A percentile compares a stretch with the other conserved stretches of the same genome.
Conservation (phyloP, 2,113 vertebrate species). For the Heterocephalus glaber region DNA sequence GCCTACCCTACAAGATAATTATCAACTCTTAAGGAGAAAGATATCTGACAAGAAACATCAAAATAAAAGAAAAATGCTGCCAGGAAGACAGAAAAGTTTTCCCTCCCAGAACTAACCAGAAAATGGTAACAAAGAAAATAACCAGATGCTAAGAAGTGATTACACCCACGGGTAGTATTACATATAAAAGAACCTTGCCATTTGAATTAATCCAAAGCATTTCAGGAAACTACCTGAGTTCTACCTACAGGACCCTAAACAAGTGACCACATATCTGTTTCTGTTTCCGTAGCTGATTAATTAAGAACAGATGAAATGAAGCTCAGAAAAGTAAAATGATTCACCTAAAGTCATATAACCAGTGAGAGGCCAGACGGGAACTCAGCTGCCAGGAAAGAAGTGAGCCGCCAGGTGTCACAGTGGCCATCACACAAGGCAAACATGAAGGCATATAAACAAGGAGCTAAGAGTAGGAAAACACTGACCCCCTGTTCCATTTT, state of each 20-base stretch:
- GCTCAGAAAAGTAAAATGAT: background rate
- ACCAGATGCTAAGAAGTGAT: background rate
- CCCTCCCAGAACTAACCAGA: constrained; percentile 32
- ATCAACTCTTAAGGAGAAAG: background rate
- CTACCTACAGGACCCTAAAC: background rate
- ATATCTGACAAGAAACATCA: background rate
- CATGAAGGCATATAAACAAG: background rate
- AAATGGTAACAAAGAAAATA: constrained; percentile 40
- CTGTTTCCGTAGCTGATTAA: background rate
- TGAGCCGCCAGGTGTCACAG: background rate
- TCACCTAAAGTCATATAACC: background rate
- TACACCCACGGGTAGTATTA: background rate
- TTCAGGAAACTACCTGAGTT: constrained; percentile 14
- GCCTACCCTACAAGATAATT: background rate
- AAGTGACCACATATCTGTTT: background rate
- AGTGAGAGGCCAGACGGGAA: background rate
- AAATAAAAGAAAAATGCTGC: constrained; percentile 39
- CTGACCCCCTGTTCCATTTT: background rate
- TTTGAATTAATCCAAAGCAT: background rate
- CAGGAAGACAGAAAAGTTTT: constrained; percentile 15
- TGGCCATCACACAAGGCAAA: background rate
- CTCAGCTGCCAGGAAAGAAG: background rate
- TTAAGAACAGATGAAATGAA: constrained; percentile 41
- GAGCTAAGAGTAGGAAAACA: background rate
- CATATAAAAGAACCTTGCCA: background rate